A percentile compares a stretch with the other conserved stretches of the same genome.
Conservation (phyloP, 2,113 vertebrate genomes). For the human region DNA sequence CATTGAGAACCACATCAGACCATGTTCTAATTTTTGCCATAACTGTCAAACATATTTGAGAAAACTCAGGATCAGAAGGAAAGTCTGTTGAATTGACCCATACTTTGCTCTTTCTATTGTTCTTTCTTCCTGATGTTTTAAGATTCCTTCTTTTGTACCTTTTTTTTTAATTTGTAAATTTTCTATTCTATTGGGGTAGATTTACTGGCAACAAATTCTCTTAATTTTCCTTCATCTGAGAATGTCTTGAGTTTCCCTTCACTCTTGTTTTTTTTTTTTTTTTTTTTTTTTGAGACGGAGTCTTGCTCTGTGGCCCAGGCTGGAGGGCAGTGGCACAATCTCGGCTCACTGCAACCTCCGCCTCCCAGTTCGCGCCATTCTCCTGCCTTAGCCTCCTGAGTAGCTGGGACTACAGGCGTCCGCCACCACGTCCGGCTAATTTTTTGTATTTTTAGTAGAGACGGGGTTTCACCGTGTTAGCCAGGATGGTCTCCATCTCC, state of each 20-base stretch:
- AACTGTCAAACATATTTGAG: not conserved
- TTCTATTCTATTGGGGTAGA: conserved; percentile 4
- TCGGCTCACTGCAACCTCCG: too few species aligned
- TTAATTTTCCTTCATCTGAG: not conserved
- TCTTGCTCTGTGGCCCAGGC: too few species aligned
- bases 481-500: too few species aligned
- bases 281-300: too few species aligned
- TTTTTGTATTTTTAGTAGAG: too few species aligned
- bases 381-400: too few species aligned
- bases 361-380: too few species aligned
- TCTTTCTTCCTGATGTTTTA: conserved; percentile 12
- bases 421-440: too few species aligned
- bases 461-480: too few species aligned
- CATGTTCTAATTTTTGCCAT: not conserved
- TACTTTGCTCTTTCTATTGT: not conserved
- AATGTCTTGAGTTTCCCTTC: not conserved
- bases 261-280: not conserved
- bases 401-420: too few species aligned
- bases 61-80: conserved; percentile 6
- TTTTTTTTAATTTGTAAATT: not conserved
- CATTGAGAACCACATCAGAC: not conserved
- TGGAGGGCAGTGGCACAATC: too few species aligned
- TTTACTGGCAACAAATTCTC: not conserved
- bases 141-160: not conserved
- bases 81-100: not conserved